A percentile compares a stretch with the other conserved stretches of the same genome.
Conservation (phyloP, 2,888 invertebrate genomes). For the Deilephila porcellus region DNA sequence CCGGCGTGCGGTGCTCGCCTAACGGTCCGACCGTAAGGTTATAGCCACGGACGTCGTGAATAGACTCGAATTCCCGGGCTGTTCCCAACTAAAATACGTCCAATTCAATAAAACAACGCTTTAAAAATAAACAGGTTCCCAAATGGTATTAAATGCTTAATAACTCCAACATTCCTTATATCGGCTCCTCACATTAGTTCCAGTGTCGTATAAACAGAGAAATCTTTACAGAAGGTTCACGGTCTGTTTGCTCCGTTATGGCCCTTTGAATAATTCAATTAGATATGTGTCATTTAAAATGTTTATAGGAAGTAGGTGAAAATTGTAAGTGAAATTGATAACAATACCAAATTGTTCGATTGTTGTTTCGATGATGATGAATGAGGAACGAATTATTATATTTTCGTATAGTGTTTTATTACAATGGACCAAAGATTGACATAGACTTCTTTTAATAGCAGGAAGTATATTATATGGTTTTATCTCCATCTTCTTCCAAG, state of each 20-base stretch:
- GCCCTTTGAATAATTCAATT: not conserved
- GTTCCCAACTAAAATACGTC: constrained; percentile 27
- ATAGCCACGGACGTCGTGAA: constrained; percentile 53
- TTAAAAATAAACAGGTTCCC: constrained; percentile 33
- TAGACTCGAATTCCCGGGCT: constrained; percentile 17
- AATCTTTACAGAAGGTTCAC: constrained; percentile 29
- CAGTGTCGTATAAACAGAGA: constrained; percentile 38
- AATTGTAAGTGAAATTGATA: not conserved
- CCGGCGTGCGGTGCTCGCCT: constrained; percentile 33
- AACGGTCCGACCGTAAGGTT: constrained; percentile 53
- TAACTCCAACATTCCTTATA: constrained; percentile 61
- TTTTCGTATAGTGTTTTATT: too few species aligned
- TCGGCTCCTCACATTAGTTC: constrained; percentile 46
- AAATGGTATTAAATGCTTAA: constrained; percentile 47
- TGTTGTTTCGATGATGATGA: too few species aligned
- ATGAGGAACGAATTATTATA: too few species aligned
- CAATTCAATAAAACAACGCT: constrained; percentile 30
- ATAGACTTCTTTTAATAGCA: too few species aligned
- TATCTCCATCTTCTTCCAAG: too few species aligned
- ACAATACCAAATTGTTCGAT: too few species aligned
- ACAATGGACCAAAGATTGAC: too few species aligned
- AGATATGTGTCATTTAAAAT: not conserved
- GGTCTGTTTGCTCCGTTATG: not conserved
- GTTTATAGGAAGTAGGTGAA: not conserved
- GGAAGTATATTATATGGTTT: too few species aligned